phyloP scores from a whole-genome alignment of 1,140 invertebrate genomes.

The Chlorops oryzae region DNA sequence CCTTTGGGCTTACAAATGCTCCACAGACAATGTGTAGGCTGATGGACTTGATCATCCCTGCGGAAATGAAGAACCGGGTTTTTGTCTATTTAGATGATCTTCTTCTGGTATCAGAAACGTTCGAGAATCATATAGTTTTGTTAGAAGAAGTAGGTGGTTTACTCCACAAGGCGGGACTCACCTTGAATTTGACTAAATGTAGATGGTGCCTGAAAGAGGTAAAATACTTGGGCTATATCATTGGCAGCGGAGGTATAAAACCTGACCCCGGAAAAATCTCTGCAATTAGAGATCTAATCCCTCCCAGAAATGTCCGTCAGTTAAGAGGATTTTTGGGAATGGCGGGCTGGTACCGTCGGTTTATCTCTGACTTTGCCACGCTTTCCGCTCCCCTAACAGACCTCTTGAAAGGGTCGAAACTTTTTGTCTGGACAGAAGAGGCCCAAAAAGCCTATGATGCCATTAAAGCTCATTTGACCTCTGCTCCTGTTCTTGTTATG shows the following conservation, averaged over 20 bases:
- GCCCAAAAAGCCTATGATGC: constrained; percentile 31
- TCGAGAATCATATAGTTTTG: constrained; percentile 8
- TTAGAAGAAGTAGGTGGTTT: neutral
- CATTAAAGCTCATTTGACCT: constrained; percentile 25
- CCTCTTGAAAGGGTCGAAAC: neutral
- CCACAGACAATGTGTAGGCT: constrained; percentile 11
- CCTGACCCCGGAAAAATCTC: constrained; percentile 11
- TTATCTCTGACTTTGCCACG: constrained; percentile 47
- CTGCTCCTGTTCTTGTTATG: constrained; percentile 32
- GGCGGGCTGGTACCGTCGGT: constrained; percentile 46
- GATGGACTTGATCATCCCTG: constrained; percentile 33
- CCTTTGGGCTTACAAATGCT: constrained; percentile 21
- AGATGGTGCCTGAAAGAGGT: constrained; percentile 18
- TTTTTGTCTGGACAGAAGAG: constrained; percentile 12
- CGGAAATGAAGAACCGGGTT: constrained; percentile 28
- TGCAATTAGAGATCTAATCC: constrained; percentile 19
- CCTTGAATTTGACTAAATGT: constrained; percentile 23
- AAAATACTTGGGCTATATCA: constrained; percentile 26
- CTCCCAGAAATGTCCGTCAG: constrained; percentile 27
- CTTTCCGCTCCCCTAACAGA: constrained; percentile 29
- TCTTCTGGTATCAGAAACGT: constrained; percentile 3
- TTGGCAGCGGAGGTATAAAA: constrained; percentile 11
- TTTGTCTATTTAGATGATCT: constrained; percentile 17
- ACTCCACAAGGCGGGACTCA: constrained; percentile 13
- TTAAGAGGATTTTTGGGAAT: constrained; percentile 48